A percentile compares a stretch with the other conserved stretches of the same genome.
These are phyloP conservation scores for Pantala flavescens DNA, from an alignment of 1,140 invertebrate genomes.

Conservation along the genomic window DNA sequence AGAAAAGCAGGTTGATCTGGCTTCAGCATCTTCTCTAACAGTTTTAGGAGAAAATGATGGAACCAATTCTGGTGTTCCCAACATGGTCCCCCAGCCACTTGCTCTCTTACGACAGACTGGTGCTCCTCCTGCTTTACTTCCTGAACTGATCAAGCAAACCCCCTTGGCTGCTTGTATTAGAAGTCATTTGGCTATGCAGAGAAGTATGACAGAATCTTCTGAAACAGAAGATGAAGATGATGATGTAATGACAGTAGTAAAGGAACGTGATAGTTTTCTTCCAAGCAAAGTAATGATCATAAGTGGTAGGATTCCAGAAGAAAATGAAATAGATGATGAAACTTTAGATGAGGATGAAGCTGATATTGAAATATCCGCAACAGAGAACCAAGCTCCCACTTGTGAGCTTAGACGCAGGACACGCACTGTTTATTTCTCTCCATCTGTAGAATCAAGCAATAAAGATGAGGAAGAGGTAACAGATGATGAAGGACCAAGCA, in stretches of 20 bases:
- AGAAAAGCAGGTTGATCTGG: constrained; percentile 5
- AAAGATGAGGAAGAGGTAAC: background rate
- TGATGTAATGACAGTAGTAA: background rate
- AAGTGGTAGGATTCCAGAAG: background rate
- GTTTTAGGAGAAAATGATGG: background rate
- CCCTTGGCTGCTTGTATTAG: background rate
- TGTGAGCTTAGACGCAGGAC: background rate
- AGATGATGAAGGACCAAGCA: background rate
- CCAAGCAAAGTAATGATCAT: background rate
- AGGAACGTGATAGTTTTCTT: background rate
- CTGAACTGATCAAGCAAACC: background rate
- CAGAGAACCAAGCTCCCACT: background rate
- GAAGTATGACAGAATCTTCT: background rate
- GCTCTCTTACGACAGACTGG: background rate
- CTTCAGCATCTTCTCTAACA: background rate
- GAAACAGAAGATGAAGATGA: background rate
- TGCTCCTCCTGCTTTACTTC: background rate
- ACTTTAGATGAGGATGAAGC: background rate
- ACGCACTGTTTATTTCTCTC: background rate
- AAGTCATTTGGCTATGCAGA: background rate
- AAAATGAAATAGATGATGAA: background rate
- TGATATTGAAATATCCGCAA: background rate
- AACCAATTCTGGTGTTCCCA: background rate
- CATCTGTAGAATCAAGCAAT: constrained; percentile 1
- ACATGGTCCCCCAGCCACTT: background rate